Evolutionary conservation across 2,888 invertebrate genomes (phyloP), one percentile per base, ranked within the genome.

Genomic region (Papilio gigon): DNA sequence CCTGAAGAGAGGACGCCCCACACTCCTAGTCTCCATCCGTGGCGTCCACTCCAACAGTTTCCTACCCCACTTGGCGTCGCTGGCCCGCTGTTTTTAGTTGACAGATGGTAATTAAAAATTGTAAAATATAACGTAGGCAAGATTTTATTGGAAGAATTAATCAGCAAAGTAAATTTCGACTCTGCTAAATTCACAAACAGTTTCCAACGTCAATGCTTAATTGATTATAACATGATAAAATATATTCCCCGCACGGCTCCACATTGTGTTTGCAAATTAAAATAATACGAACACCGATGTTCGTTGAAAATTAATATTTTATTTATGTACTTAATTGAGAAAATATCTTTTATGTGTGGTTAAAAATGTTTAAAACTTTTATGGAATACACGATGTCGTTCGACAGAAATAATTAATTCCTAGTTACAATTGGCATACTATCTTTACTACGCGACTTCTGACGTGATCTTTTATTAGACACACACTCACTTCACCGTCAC

Each of bases 171-270:
- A 42, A 44, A 62, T 62, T 62, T 9, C 14, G 20, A 47, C 20
- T 47, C 14, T 17, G 47, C 63, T 47, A 47, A 63, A 47, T 47
- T 47, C 33, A 47, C 44, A 63, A 63, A 63, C 63, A 63, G 33
- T 30, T 63, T 9, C 6, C 63, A 20, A 63, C 47, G 17, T 63
- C 47, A 50, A 42, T 33, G 33, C 20, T 47, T 63, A 63, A 63
- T 63, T 63, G 63, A 63, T 63, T 63, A 63, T 63, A 63, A 63
- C 47, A 33, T n/a, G 63, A 63, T 63, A 63, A 63, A 63, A 47
- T 50, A 30, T 63, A 47, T 63, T 63, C 30, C 62, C 63, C 63
- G 35, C 33, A 42, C 47, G 63, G 35, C 40, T 40, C 27, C 27
- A 53, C 30, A 30, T 56, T 56, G 53, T 56, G 30, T 56, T 56